Evolutionary conservation across 2,797 vertebrate genomes (phyloP).

Genomic region (Crenuchus spilurus): DNA sequence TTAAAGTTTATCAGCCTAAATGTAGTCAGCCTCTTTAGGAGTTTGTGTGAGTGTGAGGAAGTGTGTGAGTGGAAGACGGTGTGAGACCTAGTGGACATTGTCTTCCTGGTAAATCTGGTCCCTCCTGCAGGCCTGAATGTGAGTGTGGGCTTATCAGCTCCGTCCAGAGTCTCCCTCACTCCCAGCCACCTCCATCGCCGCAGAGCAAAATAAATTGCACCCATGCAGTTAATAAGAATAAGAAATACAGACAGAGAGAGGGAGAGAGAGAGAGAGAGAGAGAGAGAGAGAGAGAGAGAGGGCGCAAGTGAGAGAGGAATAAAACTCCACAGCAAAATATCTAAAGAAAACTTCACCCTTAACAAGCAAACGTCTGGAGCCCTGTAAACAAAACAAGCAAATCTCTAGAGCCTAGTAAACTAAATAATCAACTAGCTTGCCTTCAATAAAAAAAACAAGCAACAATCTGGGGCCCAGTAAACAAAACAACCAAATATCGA

Average conservation of each 20-base stretch:
- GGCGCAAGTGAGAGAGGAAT: constrained; percentile 55
- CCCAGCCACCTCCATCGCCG: constrained; percentile 84
- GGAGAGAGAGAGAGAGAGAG: constrained; percentile 19
- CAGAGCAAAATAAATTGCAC: constrained; percentile 97
- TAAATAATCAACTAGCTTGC: too few species aligned
- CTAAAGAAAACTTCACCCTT: constrained; percentile 64
- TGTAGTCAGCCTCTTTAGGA: constrained; percentile 35
- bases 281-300: constrained; percentile 6
- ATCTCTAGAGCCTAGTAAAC: constrained; percentile 62
- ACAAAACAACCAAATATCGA: too few species aligned
- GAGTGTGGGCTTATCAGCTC: constrained; percentile 90
- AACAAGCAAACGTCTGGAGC: constrained; percentile 67
- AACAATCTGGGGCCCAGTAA: constrained; percentile 61
- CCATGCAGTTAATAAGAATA: constrained; percentile 94
- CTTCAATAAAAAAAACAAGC: constrained; percentile 48
- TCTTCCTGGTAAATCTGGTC: constrained; percentile 90
- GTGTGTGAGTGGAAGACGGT: constrained; percentile 60
- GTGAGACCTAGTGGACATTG: constrained; percentile 87
- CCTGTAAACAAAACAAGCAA: constrained; percentile 47
- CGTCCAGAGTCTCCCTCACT: constrained; percentile 84
- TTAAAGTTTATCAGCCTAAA: constrained; percentile 48
- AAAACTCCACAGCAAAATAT: constrained; percentile 74
- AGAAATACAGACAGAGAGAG: constrained; percentile 85
- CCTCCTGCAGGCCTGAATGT: constrained; percentile 81
- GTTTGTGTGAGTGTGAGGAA: constrained; percentile 37